These are phyloP conservation scores for Drosophila parabipectinata DNA, from an alignment of 1,140 invertebrate species.

Conservation along the genomic window DNA sequence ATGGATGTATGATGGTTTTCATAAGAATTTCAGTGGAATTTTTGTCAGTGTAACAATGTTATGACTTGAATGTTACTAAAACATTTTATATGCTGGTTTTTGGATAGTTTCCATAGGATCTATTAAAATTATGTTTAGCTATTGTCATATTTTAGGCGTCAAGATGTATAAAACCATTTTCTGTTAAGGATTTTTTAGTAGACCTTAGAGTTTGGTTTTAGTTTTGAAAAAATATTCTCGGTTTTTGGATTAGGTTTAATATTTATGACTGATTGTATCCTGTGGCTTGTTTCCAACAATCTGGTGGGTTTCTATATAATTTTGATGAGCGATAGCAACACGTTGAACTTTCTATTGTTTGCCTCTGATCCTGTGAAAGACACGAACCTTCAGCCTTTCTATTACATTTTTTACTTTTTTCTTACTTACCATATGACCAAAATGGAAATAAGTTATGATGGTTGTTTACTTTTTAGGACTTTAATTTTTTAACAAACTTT, in stretches of 20 bases:
- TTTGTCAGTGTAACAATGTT: not conserved
- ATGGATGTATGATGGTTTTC: not conserved
- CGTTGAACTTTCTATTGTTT: not conserved
- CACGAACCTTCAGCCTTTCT: not conserved
- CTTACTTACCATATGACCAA: conserved; percentile 20
- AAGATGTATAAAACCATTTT: too few relatives aligned
- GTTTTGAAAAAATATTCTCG: not conserved
- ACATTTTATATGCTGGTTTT: not conserved
- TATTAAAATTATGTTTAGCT: not conserved
- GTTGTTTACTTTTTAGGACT: not conserved
- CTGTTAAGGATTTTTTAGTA: too few relatives aligned
- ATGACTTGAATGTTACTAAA: not conserved
- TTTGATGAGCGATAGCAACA: not conserved
- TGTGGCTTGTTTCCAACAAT: not conserved
- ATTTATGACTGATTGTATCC: not conserved
- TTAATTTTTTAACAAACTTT: conserved; percentile 17
- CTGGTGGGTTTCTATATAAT: not conserved
- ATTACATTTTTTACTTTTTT: not conserved
- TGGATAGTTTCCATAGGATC: not conserved
- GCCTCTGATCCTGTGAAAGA: conserved; percentile 11
- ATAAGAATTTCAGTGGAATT: not conserved
- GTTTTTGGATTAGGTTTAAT: too few relatives aligned
- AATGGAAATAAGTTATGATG: not conserved
- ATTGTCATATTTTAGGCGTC: not conserved
- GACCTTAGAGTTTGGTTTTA: not conserved